Evolutionary conservation across 1,140 invertebrate genomes (phyloP).

Genomic region (Acarapis woodi): DNA sequence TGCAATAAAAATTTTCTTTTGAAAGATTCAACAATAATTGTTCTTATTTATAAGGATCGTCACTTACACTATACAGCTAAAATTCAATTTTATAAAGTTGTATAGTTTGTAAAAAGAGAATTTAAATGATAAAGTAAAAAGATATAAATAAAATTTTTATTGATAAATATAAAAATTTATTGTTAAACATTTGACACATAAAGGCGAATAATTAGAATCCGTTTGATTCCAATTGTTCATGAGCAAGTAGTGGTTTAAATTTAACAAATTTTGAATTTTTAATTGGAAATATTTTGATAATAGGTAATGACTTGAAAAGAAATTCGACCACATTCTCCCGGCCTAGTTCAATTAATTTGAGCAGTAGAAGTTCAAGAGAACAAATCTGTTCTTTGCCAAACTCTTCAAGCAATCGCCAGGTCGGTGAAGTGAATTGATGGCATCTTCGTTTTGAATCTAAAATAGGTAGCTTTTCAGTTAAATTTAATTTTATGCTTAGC

Average conservation of each 20-base stretch:
- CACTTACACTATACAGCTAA: no score
- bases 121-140: no score
- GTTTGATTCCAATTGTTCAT: neutral
- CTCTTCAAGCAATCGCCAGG: constrained; percentile 21
- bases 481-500: constrained; percentile 36
- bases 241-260: neutral
- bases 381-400: constrained; percentile 20
- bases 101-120: no score
- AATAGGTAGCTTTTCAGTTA: constrained; percentile 24
- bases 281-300: constrained; percentile 18
- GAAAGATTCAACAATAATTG: no score
- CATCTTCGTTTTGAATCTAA: constrained; percentile 20
- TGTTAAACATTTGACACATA: neutral
- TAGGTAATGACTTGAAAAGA: constrained; percentile 19
- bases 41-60: no score
- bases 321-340: constrained; percentile 23
- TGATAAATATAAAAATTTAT: neutral
- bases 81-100: no score
- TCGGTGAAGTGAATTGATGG: constrained; percentile 19
- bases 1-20: no score
- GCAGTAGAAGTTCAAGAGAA: constrained; percentile 21
- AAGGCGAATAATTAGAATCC: neutral
- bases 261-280: neutral
- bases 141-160: neutral
- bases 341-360: constrained; percentile 22